Evolutionary conservation across 2,888 invertebrate species (phyloP).

Genomic region (Oligia latruncula): DNA sequence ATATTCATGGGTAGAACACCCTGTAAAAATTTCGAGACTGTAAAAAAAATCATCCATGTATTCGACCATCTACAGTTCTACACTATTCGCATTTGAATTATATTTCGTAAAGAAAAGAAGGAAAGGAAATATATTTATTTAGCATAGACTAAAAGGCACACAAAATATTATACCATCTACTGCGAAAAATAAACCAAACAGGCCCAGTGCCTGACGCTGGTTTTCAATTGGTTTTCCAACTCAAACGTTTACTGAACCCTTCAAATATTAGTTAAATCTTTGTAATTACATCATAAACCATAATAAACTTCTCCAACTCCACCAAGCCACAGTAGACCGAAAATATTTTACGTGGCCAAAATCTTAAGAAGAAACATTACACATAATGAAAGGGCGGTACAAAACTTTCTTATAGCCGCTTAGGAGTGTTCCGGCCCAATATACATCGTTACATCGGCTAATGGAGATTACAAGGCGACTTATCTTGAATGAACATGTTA

Average conservation of each 20-base stretch:
- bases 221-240: neutral
- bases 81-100: too few species aligned
- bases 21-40: too few species aligned
- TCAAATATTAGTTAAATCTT: neutral
- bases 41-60: too few species aligned
- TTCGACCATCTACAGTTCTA: too few species aligned
- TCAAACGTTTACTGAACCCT: neutral
- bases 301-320: conserved; percentile 17
- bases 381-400: conserved; percentile 72
- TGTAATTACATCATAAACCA: conserved; percentile 25
- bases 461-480: conserved; percentile 64
- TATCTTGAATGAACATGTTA: conserved; percentile 45
- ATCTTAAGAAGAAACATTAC: conserved; percentile 69
- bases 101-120: too few species aligned
- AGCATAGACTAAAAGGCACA: too few species aligned
- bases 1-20: too few species aligned
- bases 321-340: conserved; percentile 25
- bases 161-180: too few species aligned
- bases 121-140: too few species aligned
- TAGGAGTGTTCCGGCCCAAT: conserved; percentile 62
- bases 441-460: conserved; percentile 63
- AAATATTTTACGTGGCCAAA: conserved; percentile 64
- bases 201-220: neutral
- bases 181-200: too few species aligned
- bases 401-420: conserved; percentile 70